phyloP scores from a whole-genome alignment of 2,113 vertebrate genomes.

The Lutjanus erythropterus region DNA sequence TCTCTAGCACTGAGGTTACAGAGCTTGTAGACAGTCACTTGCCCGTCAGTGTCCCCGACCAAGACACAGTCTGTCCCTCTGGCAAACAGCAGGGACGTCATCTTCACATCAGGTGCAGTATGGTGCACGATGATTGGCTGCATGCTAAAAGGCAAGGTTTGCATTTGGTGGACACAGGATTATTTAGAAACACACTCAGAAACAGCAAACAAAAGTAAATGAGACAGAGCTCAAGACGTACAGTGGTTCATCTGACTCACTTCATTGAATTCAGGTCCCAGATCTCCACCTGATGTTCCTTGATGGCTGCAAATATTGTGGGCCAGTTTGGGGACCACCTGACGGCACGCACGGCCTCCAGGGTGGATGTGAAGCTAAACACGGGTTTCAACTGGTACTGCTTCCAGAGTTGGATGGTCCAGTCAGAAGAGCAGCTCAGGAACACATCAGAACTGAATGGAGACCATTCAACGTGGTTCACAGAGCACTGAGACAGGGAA shows the following conservation, averaged over 20 bases:
- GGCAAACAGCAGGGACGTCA: conserved; percentile 87
- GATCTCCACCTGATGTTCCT: conserved; percentile 86
- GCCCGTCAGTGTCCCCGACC: conserved; percentile 88
- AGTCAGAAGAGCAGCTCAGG: conserved; percentile 95
- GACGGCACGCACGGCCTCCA: conserved; percentile 82
- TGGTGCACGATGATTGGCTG: conserved; percentile 82
- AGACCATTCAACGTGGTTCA: conserved; percentile 91
- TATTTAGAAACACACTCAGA: too few species aligned
- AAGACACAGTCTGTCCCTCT: conserved; percentile 86
- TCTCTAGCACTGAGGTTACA: conserved; percentile 76
- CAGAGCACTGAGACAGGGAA: conserved; percentile 81
- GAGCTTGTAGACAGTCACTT: conserved; percentile 86
- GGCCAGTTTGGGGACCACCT: conserved; percentile 89
- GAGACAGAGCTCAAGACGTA: neutral
- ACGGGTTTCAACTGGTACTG: conserved; percentile 77
- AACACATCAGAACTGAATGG: conserved; percentile 87
- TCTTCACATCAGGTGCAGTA: conserved; percentile 76
- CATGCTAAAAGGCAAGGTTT: conserved; percentile 77
- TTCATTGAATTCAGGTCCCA: conserved; percentile 90
- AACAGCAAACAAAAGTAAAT: too few species aligned
- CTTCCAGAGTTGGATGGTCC: conserved; percentile 91
- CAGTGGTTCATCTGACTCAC: conserved; percentile 81
- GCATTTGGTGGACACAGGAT: neutral
- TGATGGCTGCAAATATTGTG: conserved; percentile 86
- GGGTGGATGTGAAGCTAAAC: conserved; percentile 83